These are phyloP conservation scores for Laterallus jamaicensis DNA, from an alignment of 2,113 vertebrate species.

Conservation along the genomic window DNA sequence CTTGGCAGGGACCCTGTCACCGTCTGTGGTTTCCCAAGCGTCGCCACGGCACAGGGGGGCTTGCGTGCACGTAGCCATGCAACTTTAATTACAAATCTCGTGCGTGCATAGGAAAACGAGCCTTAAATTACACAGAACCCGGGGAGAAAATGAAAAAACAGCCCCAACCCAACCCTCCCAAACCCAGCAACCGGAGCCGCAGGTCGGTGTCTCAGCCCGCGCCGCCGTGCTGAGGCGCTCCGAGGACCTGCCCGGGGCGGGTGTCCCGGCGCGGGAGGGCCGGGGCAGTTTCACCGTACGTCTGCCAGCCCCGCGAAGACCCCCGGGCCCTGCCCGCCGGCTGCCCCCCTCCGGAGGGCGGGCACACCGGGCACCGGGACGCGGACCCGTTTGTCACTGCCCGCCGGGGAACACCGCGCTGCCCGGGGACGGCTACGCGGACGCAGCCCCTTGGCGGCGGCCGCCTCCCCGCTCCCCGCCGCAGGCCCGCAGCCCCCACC, in stretches of 20 bases:
- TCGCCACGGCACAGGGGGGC: fast-evolving
- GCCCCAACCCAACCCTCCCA: too few species aligned
- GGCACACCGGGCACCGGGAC: too few species aligned
- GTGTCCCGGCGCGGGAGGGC: background rate
- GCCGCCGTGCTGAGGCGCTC: background rate
- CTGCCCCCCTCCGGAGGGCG: background rate
- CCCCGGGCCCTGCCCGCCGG: background rate
- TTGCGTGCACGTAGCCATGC: background rate
- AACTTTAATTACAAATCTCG: slow-evolving; percentile 10
- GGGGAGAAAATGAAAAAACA: background rate
- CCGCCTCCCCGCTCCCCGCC: background rate
- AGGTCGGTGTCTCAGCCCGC: background rate
- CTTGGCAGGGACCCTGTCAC: background rate
- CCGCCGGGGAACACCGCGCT: background rate
- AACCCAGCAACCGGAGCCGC: background rate
- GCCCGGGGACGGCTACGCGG: background rate
- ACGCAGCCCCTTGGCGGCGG: background rate
- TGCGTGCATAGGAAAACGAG: background rate
- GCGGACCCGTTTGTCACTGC: background rate
- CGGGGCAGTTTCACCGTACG: background rate
- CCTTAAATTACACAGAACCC: background rate
- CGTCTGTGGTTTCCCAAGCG: background rate
- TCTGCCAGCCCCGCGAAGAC: background rate
- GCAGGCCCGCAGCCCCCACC: background rate
- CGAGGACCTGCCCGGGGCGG: background rate